A percentile compares a stretch with the other conserved stretches of the same genome.
Evolutionary conservation across 2,888 invertebrate species (phyloP).

Genomic region (Mycalesis mineus): DNA sequence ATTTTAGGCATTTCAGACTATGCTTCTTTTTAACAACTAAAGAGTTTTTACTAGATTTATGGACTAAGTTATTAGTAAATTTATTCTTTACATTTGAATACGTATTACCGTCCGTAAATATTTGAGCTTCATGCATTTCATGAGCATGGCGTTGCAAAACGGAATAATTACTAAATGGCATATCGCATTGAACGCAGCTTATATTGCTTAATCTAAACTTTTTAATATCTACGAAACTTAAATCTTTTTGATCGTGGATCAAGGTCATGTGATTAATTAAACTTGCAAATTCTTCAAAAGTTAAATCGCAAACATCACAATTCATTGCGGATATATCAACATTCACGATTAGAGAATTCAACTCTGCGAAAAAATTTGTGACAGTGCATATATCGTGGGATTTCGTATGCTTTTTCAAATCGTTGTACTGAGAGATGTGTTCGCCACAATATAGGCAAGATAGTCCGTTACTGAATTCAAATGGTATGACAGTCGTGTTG

Average conservation of each 20-base stretch:
- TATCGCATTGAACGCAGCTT: slow-evolving; percentile 32
- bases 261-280: slow-evolving; percentile 31
- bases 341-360: slow-evolving; percentile 27
- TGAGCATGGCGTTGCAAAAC: slow-evolving; percentile 17
- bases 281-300: slow-evolving; percentile 27
- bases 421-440: slow-evolving; percentile 25
- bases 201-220: slow-evolving; percentile 27
- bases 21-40: slow-evolving; percentile 9
- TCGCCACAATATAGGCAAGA: slow-evolving; percentile 37
- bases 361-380: slow-evolving; percentile 14
- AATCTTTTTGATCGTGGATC: slow-evolving; percentile 23
- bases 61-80: background rate
- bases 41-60: background rate
- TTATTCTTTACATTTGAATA: background rate
- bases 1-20: slow-evolving; percentile 19
- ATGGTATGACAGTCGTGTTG: slow-evolving; percentile 38
- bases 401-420: slow-evolving; percentile 37
- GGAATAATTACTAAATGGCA: slow-evolving; percentile 11
- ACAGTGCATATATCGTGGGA: slow-evolving; percentile 31
- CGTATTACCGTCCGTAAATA: background rate
- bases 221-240: slow-evolving; percentile 6
- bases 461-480: slow-evolving; percentile 35
- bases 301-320: slow-evolving; percentile 34
- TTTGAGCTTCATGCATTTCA: background rate
- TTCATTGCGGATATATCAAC: slow-evolving; percentile 35